Evolutionary conservation across 2,113 vertebrate species (phyloP), one percentile per base, ranked within the genome.

Genomic region (Lasiurus cinereus): DNA sequence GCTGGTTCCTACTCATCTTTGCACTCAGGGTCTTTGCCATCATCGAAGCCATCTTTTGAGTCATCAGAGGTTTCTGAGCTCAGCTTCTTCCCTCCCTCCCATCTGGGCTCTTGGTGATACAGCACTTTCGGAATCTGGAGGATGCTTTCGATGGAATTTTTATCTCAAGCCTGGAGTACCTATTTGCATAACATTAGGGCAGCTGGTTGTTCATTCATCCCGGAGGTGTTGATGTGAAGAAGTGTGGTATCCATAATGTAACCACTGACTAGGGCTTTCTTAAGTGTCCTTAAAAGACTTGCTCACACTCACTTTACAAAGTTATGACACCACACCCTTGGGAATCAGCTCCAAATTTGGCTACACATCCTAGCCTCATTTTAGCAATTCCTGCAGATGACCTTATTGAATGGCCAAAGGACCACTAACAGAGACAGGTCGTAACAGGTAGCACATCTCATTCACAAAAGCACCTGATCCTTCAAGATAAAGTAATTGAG

Each of bases 131-230:
- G 64, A 96, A 90, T 95, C 76, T 88, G 90, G 36, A 95, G 85
- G 84, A 92, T 19, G 76, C 84, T 39, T 93, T 93, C 3, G 5
- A 62, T 77, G 82, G 85, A 95, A 90, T 96, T 96, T 96, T 96
- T 86, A 95, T 94, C 88, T 87, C 66, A 77, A 92, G 80, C 83
- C 67, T 90, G 46, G 24, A 96, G 91, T 31, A 84, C 95, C 95
- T 95, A 92, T 96, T 97, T 95, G 93, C 95, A 94, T 93, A 95
- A 94, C 93, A 94, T 73, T 96, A 69, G 87, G 94, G 88, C 95
- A 97, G 97, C 94, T 96, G 92, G 82, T 43, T 64, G 90, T 80
- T 85, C 83, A 56, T 93, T 94, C 94, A 93, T 59, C 74, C 7
- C 1, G 0, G 77, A 88, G 86, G n/a, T 88, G 83, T 70, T 67